Conservation (phyloP, 35 echinoderm and acorn worm species). For the Heliocidaris erythrogramma region DNA sequence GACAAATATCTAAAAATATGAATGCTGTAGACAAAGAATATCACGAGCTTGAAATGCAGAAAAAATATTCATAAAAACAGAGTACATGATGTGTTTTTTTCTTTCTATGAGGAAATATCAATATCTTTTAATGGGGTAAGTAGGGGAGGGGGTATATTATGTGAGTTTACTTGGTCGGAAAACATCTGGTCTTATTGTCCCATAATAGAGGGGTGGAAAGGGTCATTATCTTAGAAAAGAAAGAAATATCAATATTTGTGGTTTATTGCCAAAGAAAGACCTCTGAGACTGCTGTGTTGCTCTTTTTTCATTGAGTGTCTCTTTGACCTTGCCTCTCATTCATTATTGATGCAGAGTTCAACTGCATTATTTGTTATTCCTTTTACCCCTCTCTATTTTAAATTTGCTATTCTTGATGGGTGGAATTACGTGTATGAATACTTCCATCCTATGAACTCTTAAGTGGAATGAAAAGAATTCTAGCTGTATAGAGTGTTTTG, state of each 20-base stretch:
- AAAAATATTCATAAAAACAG: not conserved
- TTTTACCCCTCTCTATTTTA: not conserved
- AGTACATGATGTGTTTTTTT: not conserved
- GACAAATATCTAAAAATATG: not conserved
- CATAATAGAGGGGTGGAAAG: not conserved
- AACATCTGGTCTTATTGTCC: not conserved
- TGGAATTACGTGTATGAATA: not conserved
- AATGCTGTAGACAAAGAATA: not conserved
- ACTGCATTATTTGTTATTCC: too few relatives aligned
- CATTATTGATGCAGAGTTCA: too few relatives aligned
- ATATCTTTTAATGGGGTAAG: not conserved
- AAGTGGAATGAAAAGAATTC: too few relatives aligned
- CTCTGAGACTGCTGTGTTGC: not conserved
- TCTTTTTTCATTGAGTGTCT: not conserved
- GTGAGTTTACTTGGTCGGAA: not conserved
- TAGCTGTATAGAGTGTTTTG: too few relatives aligned
- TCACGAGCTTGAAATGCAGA: not conserved
- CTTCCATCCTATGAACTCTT: too few relatives aligned
- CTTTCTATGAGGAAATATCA: too few relatives aligned
- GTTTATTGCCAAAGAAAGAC: not conserved
- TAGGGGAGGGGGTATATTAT: not conserved
- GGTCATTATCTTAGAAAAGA: not conserved
- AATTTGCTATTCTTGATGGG: not conserved
- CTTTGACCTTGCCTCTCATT: not conserved
- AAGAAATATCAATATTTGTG: slow-evolving; percentile 18